Base-by-base conservation (phyloP, 2,113 vertebrate genomes). In the Gallinago jamesoni region DNA sequence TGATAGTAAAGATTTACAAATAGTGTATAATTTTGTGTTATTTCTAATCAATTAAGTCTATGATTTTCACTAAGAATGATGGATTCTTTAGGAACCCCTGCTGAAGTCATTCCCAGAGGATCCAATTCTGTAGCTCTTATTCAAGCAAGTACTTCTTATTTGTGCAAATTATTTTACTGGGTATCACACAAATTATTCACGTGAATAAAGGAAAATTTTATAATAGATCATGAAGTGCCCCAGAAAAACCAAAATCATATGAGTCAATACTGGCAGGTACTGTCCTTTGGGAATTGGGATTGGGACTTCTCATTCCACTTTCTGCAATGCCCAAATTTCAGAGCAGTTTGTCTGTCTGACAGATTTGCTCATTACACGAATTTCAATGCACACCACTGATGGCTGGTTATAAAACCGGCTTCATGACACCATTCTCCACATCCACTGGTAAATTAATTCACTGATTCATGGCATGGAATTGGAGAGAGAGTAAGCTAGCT, bases 331-430 rank as follows among this genome's bases (percentile, higher is more conserved):
- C 31, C 70, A 93, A 74, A 80, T 79, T 94, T 70, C 53, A 68
- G 48, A 87, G 73, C 55, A 72, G 35, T 92, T 87, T 95, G 43
- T 79, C 50, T 91, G 62, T 90, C 83, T 89, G 86, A 94, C 64
- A 53, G 45, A 95, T 93, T 95, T 96, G 83, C 77, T 96, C 92
- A 93, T 94, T 96, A 97, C 60, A 94, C 43, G 74, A 92, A 91
- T 95, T 96, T 90, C 47, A 66, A 63, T 81, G 83, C 73, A 87
- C 33, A 78, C 50, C 35, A 87, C 43, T 92, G 92, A 89, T 56
- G 60, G 60, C 86, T 96, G 83, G 92, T 92, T 96, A 97, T 92
- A 96, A 96, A 96, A 90, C 66, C 84, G 70, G 53, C 53, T 95
- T 94, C 92, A 78, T 22, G 86, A 95, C 43, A 62, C 69, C 81